Base-by-base conservation (phyloP, 1,140 invertebrate species). In the Agraylea sexmaculata region DNA sequence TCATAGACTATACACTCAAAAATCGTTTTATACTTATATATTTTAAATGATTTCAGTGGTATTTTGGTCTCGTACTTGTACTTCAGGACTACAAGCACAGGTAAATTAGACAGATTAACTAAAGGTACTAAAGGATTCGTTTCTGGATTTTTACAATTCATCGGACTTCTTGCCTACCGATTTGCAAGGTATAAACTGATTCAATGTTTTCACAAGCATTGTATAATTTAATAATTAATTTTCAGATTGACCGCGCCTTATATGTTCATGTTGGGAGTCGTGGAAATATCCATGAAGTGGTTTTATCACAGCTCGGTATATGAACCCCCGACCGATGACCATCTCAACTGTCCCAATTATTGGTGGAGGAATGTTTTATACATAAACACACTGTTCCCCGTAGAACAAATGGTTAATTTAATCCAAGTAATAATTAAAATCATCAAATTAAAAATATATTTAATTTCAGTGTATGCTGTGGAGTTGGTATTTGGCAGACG, bases 401-500 rank as follows among this genome's bases (percentile, higher is more conserved):
- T 83, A n/a, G 75, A 85, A 29, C 77, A 87, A 59, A 87, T 87
- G 83, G 83, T 86, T 57, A 68, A 60, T 45, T 19, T 27, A 35
- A 39, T 37, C 12, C 25, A 21, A 17, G 21, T 32, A 19, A 27
- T n/a, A 10, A n/a, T 27, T 27, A 23, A 35, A 35, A 25, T 32
- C 18, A 40, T 34, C 32, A 15, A 28, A 33, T 37, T 37, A 48
- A 21, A 12, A 11, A 17, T 46, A 2, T 51, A 20, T 53, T 53
- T 45, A 38, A 48, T 70, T 72, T 8, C 60, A 87, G 83, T 87
- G 84, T 52, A 87, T 87, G 83, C 53, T 86, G 17, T 87, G 84
- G 83, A 87, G 83, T 65, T 87, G 84, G 83, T 87, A 87, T 52
- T 58, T 87, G n/a, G 82, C 83, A 0, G 83, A 87, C 47, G 84